Evolutionary conservation across 1,140 invertebrate genomes (phyloP).

Genomic region (Rhyacophila brunnea): DNA sequence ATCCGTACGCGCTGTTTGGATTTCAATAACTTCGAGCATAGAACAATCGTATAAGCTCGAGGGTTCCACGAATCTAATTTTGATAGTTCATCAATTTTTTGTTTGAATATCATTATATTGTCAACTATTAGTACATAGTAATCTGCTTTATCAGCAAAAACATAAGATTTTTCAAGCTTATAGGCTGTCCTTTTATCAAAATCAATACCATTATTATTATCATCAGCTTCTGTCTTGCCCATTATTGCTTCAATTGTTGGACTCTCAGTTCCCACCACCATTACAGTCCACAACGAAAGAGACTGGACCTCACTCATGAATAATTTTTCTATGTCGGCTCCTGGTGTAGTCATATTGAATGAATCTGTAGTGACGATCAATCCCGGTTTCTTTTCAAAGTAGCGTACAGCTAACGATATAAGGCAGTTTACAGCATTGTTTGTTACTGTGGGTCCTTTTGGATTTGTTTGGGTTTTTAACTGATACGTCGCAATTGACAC

Average conservation of each 20-base stretch:
- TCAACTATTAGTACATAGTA: conserved; percentile 44
- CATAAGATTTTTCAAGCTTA: not conserved
- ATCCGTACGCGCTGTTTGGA: conserved; percentile 23
- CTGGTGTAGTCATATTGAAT: conserved; percentile 37
- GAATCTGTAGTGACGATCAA: conserved; percentile 40
- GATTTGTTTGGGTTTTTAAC: conserved; percentile 36
- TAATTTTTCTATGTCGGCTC: conserved; percentile 38
- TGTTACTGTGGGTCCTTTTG: conserved; percentile 39
- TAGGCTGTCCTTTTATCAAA: no score
- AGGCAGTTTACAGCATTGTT: conserved; percentile 42
- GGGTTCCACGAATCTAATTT: conserved; percentile 44
- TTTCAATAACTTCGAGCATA: conserved; percentile 35
- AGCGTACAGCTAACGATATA: conserved; percentile 38
- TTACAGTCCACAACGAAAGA: conserved; percentile 37
- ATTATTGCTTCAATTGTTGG: not conserved
- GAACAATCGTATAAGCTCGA: conserved; percentile 40
- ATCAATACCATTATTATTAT: not conserved
- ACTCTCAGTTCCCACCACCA: conserved; percentile 19
- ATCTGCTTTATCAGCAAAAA: conserved; percentile 35
- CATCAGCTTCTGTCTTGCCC: not conserved
- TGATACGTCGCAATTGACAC: not conserved
- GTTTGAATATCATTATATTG: conserved; percentile 38
- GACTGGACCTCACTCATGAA: conserved; percentile 40
- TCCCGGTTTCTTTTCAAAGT: conserved; percentile 39
- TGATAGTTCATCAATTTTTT: conserved; percentile 38